Evolutionary conservation across 2,888 invertebrate genomes (phyloP).

Genomic region (Hypena proboscidalis): DNA sequence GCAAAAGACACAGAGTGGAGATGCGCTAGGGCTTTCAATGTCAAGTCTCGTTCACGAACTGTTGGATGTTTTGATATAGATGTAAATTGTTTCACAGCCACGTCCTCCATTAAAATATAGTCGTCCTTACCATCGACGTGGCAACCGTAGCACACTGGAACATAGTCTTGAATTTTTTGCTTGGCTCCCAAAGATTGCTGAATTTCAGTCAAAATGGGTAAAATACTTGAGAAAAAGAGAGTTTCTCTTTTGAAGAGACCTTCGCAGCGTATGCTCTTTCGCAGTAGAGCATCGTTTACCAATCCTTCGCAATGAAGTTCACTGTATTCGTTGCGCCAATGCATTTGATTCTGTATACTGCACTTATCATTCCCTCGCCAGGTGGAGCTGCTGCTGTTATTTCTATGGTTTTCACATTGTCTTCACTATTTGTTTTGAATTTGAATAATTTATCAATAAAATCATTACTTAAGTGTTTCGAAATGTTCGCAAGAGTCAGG

Average conservation of each 20-base stretch:
- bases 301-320: conserved; percentile 56
- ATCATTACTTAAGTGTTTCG: conserved; percentile 51
- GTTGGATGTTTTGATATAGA: conserved; percentile 46
- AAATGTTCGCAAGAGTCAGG: conserved; percentile 50
- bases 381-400: conserved; percentile 54
- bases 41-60: conserved; percentile 44
- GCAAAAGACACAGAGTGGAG: conserved; percentile 62
- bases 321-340: conserved; percentile 39
- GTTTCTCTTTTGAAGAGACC: conserved; percentile 55
- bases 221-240: conserved; percentile 51
- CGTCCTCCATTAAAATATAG: conserved; percentile 61
- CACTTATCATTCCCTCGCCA: conserved; percentile 61
- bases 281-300: conserved; percentile 45
- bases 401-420: conserved; percentile 44
- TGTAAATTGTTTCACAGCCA: conserved; percentile 46
- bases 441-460: conserved; percentile 54
- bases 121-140: conserved; percentile 55
- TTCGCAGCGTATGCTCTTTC: conserved; percentile 46
- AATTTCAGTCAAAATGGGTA: conserved; percentile 49
- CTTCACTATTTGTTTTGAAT: conserved; percentile 52
- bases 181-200: conserved; percentile 53
- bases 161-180: conserved; percentile 49
- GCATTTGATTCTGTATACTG: conserved; percentile 56
- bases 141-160: conserved; percentile 55
- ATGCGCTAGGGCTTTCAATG: conserved; percentile 57